phyloP scores from a whole-genome alignment of 1,140 invertebrate genomes.

The Zaprionus taronus region DNA sequence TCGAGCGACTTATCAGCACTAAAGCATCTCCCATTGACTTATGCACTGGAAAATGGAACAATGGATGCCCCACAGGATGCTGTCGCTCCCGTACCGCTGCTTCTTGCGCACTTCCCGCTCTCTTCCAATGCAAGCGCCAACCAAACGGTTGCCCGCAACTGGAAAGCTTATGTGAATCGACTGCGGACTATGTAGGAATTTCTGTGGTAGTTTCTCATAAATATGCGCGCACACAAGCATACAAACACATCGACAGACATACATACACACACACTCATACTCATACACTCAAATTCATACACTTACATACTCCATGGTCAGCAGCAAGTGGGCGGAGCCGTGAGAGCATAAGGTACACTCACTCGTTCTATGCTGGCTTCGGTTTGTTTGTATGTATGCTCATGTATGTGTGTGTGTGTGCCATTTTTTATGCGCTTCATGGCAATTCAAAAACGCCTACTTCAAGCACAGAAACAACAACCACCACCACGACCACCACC shows the following conservation, averaged over 20 bases:
- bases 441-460: conserved; percentile 84
- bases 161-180: conserved; percentile 42
- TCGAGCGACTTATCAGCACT: conserved; percentile 80
- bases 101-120: background rate
- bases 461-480: conserved; percentile 67
- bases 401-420: conserved; percentile 39
- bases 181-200: conserved; percentile 65
- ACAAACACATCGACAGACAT: conserved; percentile 31
- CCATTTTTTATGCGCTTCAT: conserved; percentile 78
- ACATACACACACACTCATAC: conserved; percentile 32
- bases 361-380: conserved; percentile 28
- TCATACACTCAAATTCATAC: conserved; percentile 31
- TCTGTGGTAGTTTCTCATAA: conserved; percentile 77
- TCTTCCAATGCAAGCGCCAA: conserved; percentile 61
- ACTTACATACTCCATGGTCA: conserved; percentile 45
- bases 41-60: conserved; percentile 81
- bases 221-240: conserved; percentile 61
- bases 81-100: background rate
- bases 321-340: conserved; percentile 82
- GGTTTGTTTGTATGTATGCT: conserved; percentile 32
- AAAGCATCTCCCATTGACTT: conserved; percentile 80
- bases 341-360: conserved; percentile 67
- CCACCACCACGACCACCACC: conserved; percentile 61
- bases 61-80: conserved; percentile 60
- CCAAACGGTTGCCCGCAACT: conserved; percentile 65